A percentile compares a stretch with the other conserved stretches of the same genome.
Evolutionary conservation across 2,797 vertebrate species (phyloP).

Genomic region (Gymnodraco acuticeps): DNA sequence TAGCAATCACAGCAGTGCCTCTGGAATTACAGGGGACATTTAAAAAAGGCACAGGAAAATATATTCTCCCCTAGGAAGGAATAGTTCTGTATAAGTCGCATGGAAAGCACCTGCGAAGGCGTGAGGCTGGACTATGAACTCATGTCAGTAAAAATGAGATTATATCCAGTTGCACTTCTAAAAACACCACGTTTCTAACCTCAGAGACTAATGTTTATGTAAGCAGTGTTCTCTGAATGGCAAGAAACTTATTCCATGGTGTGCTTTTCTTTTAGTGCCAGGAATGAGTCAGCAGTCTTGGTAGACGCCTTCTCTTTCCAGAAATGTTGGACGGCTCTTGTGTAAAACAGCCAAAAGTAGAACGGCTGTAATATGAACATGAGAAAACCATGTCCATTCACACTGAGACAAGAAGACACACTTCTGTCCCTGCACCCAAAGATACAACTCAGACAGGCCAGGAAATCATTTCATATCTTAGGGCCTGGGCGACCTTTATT

Average conservation of each 20-base stretch:
- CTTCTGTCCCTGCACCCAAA: constrained; percentile 16
- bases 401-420: background rate
- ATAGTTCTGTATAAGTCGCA: background rate
- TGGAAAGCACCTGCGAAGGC: constrained; percentile 19
- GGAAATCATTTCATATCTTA: constrained; percentile 11
- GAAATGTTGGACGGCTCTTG: constrained; percentile 33
- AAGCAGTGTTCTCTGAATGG: constrained; percentile 34
- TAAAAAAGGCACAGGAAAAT: background rate
- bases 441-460: constrained; percentile 6
- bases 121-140: constrained; percentile 33
- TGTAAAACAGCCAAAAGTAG: constrained; percentile 12
- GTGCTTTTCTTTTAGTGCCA: constrained; percentile 40
- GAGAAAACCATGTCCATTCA: constrained; percentile 26
- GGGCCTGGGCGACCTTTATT: background rate
- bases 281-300: constrained; percentile 44
- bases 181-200: constrained; percentile 13
- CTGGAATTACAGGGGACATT: constrained; percentile 17
- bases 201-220: constrained; percentile 25
- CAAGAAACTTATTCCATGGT: constrained; percentile 28
- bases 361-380: constrained; percentile 31
- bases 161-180: constrained; percentile 24
- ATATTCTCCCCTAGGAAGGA: background rate
- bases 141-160: constrained; percentile 15
- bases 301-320: constrained; percentile 30
- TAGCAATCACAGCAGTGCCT: constrained; percentile 28